Evolutionary conservation across 2,797 vertebrate species (phyloP), one percentile per base, ranked within the genome.

Genomic region (Nyctibius grandis): DNA sequence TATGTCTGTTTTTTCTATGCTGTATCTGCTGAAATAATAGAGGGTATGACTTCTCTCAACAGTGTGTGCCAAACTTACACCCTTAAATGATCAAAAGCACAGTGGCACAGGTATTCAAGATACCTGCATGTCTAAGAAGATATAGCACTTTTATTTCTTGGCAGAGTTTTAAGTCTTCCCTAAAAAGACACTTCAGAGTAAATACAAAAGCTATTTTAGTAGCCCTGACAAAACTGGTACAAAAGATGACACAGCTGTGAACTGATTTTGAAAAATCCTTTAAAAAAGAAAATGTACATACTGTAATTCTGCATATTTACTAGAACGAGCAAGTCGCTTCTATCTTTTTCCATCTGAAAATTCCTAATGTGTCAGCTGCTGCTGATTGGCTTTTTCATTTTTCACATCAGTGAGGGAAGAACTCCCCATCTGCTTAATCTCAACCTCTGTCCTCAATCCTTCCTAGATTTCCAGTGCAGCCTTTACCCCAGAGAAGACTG

Each of bases 61-160:
- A 91, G 61, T 47, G 1, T 6, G 10, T 86, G 59, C 73, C 87
- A 80, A 1, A 57, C 87, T 89, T 19, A 11, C 0, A 26, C n/a
- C 77, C 75, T 59, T 29, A 60, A 21, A 57, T 38, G 72, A 95
- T 91, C 95, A 82, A 89, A 95, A 79, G 68, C 63, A 65, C 85
- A 69, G 69, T 0, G 1, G 53, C 81, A 57, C 50, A 29, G 70
- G 89, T 91, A 78, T 50, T 87, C 60, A 54, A 85, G 64, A 76
- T 63, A 85, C 63, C 44, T 91, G 78, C 67, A 15, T 4, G 18
- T 65, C 72, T 77, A 54, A 82, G 77, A 65, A 78, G 72, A 92
- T 76, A 78, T 83, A 73, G 63, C 44, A 21, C 54, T 81, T 72
- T 38, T 67, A 56, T 85, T 86, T 89, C 67, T 68, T 91, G 91